Percentiles rank a stretch among this genome's conserved stretches.
phyloP scores from a whole-genome alignment of 2,888 invertebrate species.

The Stenchaetothrips biformis region DNA sequence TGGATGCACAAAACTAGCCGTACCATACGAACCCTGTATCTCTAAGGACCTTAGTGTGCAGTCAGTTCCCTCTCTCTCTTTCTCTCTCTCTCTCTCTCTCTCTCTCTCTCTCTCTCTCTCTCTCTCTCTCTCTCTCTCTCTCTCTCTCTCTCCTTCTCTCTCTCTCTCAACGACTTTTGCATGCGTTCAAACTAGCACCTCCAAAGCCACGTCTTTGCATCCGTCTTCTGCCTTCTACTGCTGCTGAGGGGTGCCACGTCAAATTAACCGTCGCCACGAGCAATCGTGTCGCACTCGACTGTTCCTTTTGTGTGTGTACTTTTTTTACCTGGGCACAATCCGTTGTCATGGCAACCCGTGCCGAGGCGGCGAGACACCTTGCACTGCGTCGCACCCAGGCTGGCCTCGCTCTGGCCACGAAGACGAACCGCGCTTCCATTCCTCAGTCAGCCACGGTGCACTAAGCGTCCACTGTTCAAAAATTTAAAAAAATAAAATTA shows the following conservation, averaged over 20 bases:
- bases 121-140: too few species aligned
- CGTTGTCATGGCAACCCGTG: too few species aligned
- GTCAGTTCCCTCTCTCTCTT: too few species aligned
- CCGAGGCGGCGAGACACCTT: too few species aligned
- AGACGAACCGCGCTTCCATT: too few species aligned
- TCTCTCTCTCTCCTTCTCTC: too few species aligned
- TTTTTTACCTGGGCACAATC: background rate
- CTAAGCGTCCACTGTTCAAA: too few species aligned
- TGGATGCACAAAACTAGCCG: too few species aligned
- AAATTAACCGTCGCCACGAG: background rate
- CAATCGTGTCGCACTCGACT: background rate
- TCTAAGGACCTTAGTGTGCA: slow-evolving; percentile 36
- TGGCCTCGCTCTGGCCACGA: slow-evolving; percentile 1
- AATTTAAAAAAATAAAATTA: too few species aligned
- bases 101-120: slow-evolving; percentile 27
- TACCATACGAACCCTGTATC: background rate
- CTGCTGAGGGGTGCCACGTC: background rate
- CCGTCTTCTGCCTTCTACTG: background rate
- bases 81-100: slow-evolving; percentile 34
- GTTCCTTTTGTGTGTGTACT: slow-evolving; percentile 16
- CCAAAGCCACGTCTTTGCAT: background rate
- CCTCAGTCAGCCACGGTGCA: too few species aligned
- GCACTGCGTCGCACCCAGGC: too few species aligned
- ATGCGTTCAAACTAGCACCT: background rate
- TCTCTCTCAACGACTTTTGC: background rate